A percentile compares a stretch with the other conserved stretches of the same genome.
phyloP scores from a whole-genome alignment of 2,113 vertebrate species.

The Neodon shergylaensis region DNA sequence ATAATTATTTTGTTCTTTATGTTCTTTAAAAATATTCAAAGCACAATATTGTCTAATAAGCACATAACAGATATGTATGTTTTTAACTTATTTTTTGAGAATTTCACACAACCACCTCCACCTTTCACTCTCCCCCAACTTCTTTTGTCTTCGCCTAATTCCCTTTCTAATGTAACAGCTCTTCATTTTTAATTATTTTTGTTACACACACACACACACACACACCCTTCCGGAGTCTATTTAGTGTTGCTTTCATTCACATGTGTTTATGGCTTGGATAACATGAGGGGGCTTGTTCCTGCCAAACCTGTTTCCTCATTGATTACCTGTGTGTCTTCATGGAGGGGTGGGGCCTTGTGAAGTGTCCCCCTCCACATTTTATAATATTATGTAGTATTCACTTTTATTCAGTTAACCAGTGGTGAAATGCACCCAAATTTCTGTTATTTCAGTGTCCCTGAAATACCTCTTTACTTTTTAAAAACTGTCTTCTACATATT shows the following conservation, averaged over 20 bases:
- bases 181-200: neutral
- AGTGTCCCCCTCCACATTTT: neutral
- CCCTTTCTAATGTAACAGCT: too few species aligned
- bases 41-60: neutral
- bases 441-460: neutral
- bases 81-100: neutral
- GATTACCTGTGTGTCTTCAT: neutral
- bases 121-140: neutral
- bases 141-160: neutral
- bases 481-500: neutral
- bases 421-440: neutral
- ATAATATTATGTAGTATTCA: neutral
- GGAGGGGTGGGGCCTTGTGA: neutral
- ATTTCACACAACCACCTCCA: neutral
- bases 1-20: neutral
- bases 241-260: neutral
- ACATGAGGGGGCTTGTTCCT: neutral
- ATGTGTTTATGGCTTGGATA: neutral
- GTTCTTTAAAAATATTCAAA: constrained; percentile 22
- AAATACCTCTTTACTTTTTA: neutral
- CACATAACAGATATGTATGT: neutral
- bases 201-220: neutral
- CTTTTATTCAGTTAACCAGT: neutral
- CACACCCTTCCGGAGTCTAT: neutral
- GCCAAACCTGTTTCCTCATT: neutral